Percentiles rank a stretch among this genome's conserved stretches.
phyloP scores from a whole-genome alignment of 2,888 invertebrate genomes.

The Rhingia campestris region DNA sequence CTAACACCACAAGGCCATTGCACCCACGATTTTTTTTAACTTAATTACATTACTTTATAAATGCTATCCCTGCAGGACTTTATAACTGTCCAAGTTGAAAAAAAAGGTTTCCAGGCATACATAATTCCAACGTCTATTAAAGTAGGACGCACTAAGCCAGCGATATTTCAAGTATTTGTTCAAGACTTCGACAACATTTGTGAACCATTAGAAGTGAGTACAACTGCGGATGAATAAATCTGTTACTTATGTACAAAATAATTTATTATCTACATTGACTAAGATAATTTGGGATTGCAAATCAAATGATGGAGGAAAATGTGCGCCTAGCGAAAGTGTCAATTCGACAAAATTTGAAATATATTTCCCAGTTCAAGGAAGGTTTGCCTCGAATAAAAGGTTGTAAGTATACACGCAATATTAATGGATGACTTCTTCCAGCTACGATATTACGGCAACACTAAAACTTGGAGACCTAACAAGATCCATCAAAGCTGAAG shows the following conservation, averaged over 20 bases:
- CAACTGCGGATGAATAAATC: neutral
- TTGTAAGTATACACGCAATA: neutral
- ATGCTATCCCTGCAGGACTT: conserved; percentile 47
- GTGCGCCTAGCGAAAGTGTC: conserved; percentile 9
- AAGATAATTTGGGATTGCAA: conserved; percentile 63
- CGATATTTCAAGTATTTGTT: conserved; percentile 64
- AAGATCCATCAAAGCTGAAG: conserved; percentile 46
- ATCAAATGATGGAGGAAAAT: conserved; percentile 51
- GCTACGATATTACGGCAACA: conserved; percentile 51
- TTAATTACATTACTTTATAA: no score
- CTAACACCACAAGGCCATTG: no score
- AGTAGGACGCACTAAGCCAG: conserved; percentile 69
- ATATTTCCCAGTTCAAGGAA: conserved; percentile 45
- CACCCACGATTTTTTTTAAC: no score
- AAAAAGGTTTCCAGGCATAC: conserved; percentile 71
- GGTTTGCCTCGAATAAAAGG: conserved; percentile 17
- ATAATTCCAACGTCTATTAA: conserved; percentile 70
- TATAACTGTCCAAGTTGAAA: conserved; percentile 60
- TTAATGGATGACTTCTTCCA: conserved; percentile 8
- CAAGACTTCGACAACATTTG: conserved; percentile 70
- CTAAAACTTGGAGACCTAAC: conserved; percentile 48
- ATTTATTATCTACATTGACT: neutral
- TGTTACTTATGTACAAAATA: neutral
- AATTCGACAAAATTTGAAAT: conserved; percentile 65
- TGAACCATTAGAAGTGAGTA: conserved; percentile 58